Evolutionary conservation across 2,113 vertebrate species (phyloP).

Genomic region (Oxyruncus cristatus): DNA sequence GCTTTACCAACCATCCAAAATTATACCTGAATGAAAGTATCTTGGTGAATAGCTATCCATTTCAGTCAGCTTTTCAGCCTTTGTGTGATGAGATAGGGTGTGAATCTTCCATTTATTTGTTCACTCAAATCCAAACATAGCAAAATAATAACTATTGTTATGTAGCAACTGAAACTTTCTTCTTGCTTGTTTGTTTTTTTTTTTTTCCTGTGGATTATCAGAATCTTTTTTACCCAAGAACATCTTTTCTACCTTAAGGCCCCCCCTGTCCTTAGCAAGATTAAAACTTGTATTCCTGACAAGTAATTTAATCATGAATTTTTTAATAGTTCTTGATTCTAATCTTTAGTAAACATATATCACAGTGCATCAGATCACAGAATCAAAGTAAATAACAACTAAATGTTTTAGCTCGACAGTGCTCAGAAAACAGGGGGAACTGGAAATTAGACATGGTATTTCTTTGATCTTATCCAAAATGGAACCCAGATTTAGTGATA

Average conservation of each 20-base stretch:
- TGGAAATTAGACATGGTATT: background rate
- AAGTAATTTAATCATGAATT: background rate
- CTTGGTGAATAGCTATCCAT: background rate
- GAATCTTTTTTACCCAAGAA: background rate
- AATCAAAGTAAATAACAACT: background rate
- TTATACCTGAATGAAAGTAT: background rate
- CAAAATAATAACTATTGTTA: background rate
- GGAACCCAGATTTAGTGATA: background rate
- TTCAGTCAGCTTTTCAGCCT: background rate
- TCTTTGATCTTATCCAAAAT: background rate
- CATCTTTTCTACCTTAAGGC: background rate
- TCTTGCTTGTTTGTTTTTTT: background rate
- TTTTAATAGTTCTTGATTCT: background rate
- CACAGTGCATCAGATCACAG: background rate
- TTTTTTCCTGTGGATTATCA: background rate
- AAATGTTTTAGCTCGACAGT: background rate
- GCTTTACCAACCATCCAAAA: background rate
- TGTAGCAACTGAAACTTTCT: background rate
- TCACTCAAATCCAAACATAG: background rate
- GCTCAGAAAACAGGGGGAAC: background rate
- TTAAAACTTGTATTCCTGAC: background rate
- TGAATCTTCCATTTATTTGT: background rate
- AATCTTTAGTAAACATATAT: background rate
- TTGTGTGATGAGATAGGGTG: background rate
- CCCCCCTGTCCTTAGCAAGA: background rate